These are phyloP conservation scores for Gila robusta DNA, from an alignment of 2,797 vertebrate species.

Conservation along the genomic window DNA sequence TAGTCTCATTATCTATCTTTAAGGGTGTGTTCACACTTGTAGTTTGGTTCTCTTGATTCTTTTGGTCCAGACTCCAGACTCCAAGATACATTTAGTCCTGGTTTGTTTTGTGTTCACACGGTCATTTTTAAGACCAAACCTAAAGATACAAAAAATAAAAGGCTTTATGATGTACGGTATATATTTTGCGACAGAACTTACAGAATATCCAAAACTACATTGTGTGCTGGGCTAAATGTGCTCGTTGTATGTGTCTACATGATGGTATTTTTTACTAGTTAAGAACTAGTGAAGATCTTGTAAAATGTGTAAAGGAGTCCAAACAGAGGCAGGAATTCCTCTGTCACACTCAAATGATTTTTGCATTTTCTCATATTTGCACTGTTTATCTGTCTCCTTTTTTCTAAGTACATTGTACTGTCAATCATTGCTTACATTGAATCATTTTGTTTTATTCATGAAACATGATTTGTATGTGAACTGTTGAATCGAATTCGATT, in stretches of 20 bases:
- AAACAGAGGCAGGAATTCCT: too few species aligned
- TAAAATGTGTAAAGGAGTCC: not conserved
- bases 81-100: not conserved
- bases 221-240: not conserved
- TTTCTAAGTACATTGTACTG: not conserved
- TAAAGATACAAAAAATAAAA: not conserved
- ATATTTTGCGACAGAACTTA: too few species aligned
- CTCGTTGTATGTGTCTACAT: not conserved
- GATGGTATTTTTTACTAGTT: not conserved
- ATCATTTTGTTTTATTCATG: not conserved
- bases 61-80: too few species aligned
- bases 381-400: conserved; percentile 3
- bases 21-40: not conserved
- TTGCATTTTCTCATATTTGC: not conserved
- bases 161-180: not conserved
- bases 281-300: not conserved
- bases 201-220: not conserved
- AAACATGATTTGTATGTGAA: not conserved
- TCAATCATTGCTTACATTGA: not conserved
- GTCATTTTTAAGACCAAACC: not conserved
- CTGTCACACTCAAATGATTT: too few species aligned
- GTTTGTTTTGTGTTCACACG: not conserved
- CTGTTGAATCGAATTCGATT: not conserved
- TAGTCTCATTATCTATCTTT: not conserved
- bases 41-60: too few species aligned